Evolutionary conservation across 37 sponge, comb jelly and placozoan genomes (phyloP).

Genomic region (Ianthella basta): DNA sequence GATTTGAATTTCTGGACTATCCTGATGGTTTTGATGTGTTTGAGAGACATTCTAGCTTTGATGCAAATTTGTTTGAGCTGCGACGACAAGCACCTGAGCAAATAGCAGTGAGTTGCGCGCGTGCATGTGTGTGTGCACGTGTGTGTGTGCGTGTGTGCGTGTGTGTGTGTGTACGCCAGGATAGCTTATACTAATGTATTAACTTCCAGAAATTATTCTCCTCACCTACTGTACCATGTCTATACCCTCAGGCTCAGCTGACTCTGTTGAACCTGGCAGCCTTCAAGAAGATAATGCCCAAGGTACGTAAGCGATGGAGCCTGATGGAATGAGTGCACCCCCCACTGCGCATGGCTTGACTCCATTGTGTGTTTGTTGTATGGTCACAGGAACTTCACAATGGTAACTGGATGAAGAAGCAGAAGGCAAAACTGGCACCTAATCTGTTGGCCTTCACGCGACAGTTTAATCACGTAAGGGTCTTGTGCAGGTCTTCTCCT

Average conservation of each 20-base stretch:
- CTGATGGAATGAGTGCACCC: not conserved
- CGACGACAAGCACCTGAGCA: constrained; percentile 59
- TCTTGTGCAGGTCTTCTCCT: no score
- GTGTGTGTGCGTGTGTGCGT: no score
- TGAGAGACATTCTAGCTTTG: constrained; percentile 48
- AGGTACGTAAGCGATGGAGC: constrained; percentile 26
- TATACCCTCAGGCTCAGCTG: constrained; percentile 61
- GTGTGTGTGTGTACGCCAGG: not conserved
- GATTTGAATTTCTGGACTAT: not conserved
- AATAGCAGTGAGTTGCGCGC: constrained; percentile 58
- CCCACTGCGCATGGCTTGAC: no score
- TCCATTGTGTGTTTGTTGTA: not conserved
- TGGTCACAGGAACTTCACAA: constrained; percentile 61
- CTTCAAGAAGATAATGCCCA: constrained; percentile 64
- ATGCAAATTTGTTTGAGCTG: constrained; percentile 68
- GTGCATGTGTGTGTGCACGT: no score
- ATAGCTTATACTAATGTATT: no score
- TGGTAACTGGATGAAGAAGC: constrained; percentile 78
- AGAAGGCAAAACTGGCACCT: constrained; percentile 59
- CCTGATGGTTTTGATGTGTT: not conserved
- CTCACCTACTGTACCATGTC: not conserved
- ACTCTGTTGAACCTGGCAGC: constrained; percentile 69
- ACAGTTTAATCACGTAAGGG: constrained; percentile 80
- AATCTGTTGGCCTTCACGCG: constrained; percentile 72
- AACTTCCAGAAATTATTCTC: no score